phyloP scores from a whole-genome alignment of 2,888 invertebrate species.

The Drosophila maculinotata region DNA sequence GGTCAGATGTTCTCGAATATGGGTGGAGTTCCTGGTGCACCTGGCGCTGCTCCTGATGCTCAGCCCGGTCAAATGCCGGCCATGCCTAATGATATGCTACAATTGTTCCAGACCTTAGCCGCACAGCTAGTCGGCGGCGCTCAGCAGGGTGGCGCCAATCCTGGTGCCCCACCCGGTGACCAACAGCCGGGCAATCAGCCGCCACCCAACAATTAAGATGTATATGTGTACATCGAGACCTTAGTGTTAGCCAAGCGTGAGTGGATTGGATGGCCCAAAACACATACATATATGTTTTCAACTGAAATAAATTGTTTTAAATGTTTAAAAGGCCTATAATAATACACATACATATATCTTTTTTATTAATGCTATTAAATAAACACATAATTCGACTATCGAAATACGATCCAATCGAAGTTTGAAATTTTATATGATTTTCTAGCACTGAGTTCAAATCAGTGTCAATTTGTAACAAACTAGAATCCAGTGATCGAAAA shows the following conservation, averaged over 20 bases:
- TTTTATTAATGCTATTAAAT: conserved; percentile 73
- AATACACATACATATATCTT: conserved; percentile 57
- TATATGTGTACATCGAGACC: conserved; percentile 7
- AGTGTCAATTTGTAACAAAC: too few relatives aligned
- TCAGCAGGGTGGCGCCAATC: conserved; percentile 42
- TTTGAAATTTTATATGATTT: too few relatives aligned
- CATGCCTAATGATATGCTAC: conserved; percentile 77
- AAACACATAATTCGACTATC: conserved; percentile 22
- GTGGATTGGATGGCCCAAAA: conserved; percentile 1
- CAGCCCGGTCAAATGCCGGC: conserved; percentile 44
- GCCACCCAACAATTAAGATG: conserved; percentile 62
- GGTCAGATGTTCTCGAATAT: conserved; percentile 72
- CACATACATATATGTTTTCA: conserved; percentile 26
- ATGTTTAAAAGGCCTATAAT: conserved; percentile 59
- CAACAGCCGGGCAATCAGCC: conserved; percentile 74
- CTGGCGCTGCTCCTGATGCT: conserved; percentile 32
- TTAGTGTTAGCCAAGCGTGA: conserved; percentile 20
- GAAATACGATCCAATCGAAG: conserved; percentile 1
- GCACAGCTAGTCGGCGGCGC: conserved; percentile 65
- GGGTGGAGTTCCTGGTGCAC: conserved; percentile 38
- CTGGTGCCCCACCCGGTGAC: conserved; percentile 45
- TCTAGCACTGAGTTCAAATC: too few relatives aligned
- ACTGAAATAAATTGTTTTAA: conserved; percentile 47
- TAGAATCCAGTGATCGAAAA: too few relatives aligned
- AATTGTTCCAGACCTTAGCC: conserved; percentile 81